Percentiles rank a stretch among this genome's conserved stretches.
Evolutionary conservation across 2,113 vertebrate genomes (phyloP).

Genomic region (Neotoma lepida): DNA sequence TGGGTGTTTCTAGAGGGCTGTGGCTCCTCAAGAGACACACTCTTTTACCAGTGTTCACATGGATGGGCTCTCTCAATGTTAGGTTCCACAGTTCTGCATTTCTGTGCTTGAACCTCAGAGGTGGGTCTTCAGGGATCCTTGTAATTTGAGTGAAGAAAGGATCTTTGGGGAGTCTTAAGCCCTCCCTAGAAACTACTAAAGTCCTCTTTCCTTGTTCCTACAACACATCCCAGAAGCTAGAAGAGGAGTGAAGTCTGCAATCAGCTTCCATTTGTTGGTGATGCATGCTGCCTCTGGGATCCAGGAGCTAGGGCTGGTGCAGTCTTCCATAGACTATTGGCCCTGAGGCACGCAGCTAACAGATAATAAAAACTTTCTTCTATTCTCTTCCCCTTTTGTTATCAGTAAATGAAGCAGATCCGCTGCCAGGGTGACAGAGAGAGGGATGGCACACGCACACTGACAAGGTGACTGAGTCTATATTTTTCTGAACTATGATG

Average conservation of each 20-base stretch:
- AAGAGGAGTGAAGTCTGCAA: background rate
- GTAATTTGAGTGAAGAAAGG: background rate
- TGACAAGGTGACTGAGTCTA: constrained; percentile 60
- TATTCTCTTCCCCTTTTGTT: constrained; percentile 59
- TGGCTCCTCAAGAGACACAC: rapidly evolving
- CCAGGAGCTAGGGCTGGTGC: rapidly evolving
- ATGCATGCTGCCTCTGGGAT: background rate
- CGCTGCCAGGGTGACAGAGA: constrained; percentile 17
- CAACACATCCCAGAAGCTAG: too few species aligned
- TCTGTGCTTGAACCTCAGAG: rapidly evolving
- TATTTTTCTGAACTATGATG: constrained; percentile 63
- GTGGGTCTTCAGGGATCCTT: background rate
- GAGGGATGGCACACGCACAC: background rate
- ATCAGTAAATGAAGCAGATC: constrained; percentile 66
- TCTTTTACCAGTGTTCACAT: background rate
- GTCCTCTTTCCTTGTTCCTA: background rate
- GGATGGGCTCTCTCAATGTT: background rate
- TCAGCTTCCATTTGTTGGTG: background rate
- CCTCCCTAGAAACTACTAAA: background rate
- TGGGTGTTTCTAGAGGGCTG: background rate
- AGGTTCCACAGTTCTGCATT: rapidly evolving
- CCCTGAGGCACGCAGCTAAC: rapidly evolving
- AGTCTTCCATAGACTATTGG: background rate
- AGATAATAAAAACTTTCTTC: constrained; percentile 64
- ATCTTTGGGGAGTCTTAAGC: background rate